Base-by-base conservation (phyloP, 1,140 invertebrate genomes). In the Megathymus violae region DNA sequence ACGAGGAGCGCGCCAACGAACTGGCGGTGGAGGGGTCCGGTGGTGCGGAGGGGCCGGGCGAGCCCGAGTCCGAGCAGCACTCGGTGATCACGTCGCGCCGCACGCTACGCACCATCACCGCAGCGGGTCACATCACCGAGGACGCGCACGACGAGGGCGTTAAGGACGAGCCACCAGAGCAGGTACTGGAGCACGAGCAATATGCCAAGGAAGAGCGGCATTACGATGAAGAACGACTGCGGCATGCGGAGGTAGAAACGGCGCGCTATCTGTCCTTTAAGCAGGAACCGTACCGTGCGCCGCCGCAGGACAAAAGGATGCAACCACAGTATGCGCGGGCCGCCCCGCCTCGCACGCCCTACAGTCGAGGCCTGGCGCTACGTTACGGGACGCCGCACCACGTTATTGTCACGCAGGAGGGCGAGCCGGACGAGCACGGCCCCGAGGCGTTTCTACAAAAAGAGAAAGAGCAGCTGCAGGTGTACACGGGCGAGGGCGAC, bases 131-230 rank as follows among this genome's bases (percentile, higher is more conserved):
- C n/a, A n/a, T n/a, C n/a, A n/a, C n/a, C n/a, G n/a, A n/a, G n/a
- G n/a, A n/a, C n/a, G n/a, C n/a, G n/a, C n/a, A n/a, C n/a, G n/a
- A n/a, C n/a, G n/a, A n/a, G n/a, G n/a, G n/a, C n/a, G n/a, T n/a
- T n/a, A n/a, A n/a, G n/a, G n/a, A n/a, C n/a, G n/a, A n/a, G n/a
- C n/a, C n/a, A 5, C 19, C 19, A 11, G 15, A 7, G 25, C 54
- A 34, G 48, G 48, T 6, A 1, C 27, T 31, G 3, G 27, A 31
- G 4, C 61, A 73, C 61, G 85, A 88, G 46, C 85, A 89, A 4
- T 75, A 76, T 17, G 87, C 87, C 6, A 90, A 90, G 40, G 84
- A 86, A 51, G 88, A 90, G 58, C 88, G 85, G 3, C 82, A 82
- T 58, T 89, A 89, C 38, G 85, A 88, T 36, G 84, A 89, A 25